Percentiles rank a stretch among this genome's conserved stretches.
Evolutionary conservation across 2,797 vertebrate species (phyloP).

Genomic region (Notamacropus eugenii): DNA sequence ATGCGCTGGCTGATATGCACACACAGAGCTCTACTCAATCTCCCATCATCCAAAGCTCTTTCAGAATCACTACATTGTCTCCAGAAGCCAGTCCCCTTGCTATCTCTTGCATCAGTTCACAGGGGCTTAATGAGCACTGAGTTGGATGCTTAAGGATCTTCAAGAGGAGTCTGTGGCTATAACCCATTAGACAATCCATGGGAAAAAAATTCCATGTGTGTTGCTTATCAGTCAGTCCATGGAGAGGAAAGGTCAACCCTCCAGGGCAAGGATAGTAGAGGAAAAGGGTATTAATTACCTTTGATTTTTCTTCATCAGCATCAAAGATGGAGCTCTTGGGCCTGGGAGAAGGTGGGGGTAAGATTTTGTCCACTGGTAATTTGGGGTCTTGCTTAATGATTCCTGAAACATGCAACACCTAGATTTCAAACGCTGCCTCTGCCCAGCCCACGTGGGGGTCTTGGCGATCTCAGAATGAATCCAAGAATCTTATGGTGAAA

Average conservation of each 20-base stretch:
- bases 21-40: neutral
- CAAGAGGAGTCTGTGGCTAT: neutral
- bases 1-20: neutral
- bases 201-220: neutral
- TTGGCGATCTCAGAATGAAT: neutral
- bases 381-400: conserved; percentile 93
- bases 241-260: neutral
- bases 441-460: neutral
- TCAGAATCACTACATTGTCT: neutral
- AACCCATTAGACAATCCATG: neutral
- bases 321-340: conserved; percentile 91
- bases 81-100: neutral
- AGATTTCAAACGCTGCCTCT: conserved; percentile 1
- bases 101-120: neutral
- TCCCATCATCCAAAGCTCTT: neutral
- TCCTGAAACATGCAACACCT: conserved; percentile 82
- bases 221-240: neutral
- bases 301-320: conserved; percentile 91
- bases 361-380: conserved; percentile 86
- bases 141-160: neutral
- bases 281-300: conserved; percentile 80
- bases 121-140: neutral
- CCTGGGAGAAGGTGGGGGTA: conserved; percentile 91
- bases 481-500: neutral
- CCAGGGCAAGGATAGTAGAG: neutral